phyloP scores from a whole-genome alignment of 2,797 vertebrate genomes.

The Lemur catta region DNA sequence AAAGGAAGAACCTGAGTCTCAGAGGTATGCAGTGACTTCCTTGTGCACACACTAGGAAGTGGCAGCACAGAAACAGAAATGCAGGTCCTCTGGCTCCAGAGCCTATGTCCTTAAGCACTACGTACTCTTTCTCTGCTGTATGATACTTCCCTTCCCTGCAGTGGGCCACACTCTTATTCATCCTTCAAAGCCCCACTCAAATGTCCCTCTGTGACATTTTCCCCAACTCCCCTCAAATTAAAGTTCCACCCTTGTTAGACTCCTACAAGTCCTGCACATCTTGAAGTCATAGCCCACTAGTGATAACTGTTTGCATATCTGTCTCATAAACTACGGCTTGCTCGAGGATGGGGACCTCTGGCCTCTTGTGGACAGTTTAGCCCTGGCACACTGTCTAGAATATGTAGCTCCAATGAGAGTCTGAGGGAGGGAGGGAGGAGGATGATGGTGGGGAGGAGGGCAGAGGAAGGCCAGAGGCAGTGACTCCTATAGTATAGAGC shows the following conservation, averaged over 20 bases:
- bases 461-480: background rate
- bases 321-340: background rate
- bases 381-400: background rate
- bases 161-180: background rate
- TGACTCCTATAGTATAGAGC: background rate
- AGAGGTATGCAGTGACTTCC: background rate
- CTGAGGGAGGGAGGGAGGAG: background rate
- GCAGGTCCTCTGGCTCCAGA: background rate
- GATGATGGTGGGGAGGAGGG: background rate
- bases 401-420: background rate
- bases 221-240: background rate
- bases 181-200: background rate
- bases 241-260: background rate
- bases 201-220: background rate
- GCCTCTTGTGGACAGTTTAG: background rate
- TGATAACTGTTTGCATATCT: background rate
- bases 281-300: background rate
- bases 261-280: background rate
- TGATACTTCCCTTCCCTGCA: background rate
- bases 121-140: background rate
- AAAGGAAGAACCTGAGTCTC: background rate
- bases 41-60: background rate
- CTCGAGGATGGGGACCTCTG: background rate
- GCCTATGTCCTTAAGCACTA: background rate
- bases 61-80: background rate